Base-by-base conservation (phyloP, 2,113 vertebrate species). In the Melanostigma gelatinosum region DNA sequence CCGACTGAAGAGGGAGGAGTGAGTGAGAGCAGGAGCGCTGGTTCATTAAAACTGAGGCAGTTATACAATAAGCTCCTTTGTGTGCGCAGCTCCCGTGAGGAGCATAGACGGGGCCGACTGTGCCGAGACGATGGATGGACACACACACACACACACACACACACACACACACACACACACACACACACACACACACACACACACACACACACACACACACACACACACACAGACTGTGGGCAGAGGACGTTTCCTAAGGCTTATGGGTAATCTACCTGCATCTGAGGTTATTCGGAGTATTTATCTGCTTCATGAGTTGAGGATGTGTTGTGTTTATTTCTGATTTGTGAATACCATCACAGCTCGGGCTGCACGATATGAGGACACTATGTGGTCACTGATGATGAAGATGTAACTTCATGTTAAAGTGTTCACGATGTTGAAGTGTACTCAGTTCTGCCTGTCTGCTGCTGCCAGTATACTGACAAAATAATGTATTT, bases 21-120 rank as follows among this genome's bases (percentile, higher is more conserved):
- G 78, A 93, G 88, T 79, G 95, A 90, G 95, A 94, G 94, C 92
- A 89, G 93, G 94, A 95, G 95, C 89, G 93, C 93, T 93, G 95
- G 93, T 95, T 97, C 96, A 97, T 97, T 97, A 96, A 96, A 93
- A 95, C 94, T 62, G 82, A 86, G 88, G 79, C 83, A 93, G 94
- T 96, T 95, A 95, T 93, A 97, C 95, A 97, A 96, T 96, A 95
- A 90, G 91, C 93, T 95, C 67, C 91, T 94, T 93, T 95, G 94
- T 97, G 96, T 94, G 93, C 95, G 94, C 94, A 94, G 88, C 90
- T 88, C 88, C 86, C 87, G 88, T 88, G 93, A 79, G 72, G 93
- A 94, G 95, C 92, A 91, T 88, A 94, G 93, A 92, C 90, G 88
- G 70, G 85, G 90, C 76, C 29, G 83, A 46, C 57, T 22, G 79